Evolutionary conservation across 2,888 invertebrate species (phyloP).

Genomic region (Rhagium mordax): DNA sequence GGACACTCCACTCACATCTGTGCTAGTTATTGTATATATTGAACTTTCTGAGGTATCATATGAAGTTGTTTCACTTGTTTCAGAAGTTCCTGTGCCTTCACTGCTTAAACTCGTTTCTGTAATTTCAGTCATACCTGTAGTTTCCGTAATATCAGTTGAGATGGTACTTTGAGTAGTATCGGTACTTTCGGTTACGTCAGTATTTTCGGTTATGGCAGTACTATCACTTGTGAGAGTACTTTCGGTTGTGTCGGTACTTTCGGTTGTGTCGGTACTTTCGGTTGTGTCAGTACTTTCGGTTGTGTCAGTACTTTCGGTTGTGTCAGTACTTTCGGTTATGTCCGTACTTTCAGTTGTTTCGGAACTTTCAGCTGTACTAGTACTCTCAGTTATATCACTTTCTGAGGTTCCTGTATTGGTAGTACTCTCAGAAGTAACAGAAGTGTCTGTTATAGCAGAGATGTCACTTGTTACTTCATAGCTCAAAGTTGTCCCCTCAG

Average conservation of each 20-base stretch:
- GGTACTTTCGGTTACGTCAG: too few relatives aligned
- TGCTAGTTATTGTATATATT: constrained; percentile 37
- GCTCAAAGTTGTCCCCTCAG: background rate
- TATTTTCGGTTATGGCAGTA: too few relatives aligned
- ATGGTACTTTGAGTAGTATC: too few relatives aligned
- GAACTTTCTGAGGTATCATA: constrained; percentile 13
- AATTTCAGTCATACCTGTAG: constrained; percentile 43
- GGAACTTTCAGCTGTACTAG: constrained; percentile 45
- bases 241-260: constrained; percentile 39
- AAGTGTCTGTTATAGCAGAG: background rate
- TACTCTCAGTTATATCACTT: constrained; percentile 23
- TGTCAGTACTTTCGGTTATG: constrained; percentile 40
- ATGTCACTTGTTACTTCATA: background rate
- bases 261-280: constrained; percentile 50
- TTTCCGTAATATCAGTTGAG: too few relatives aligned
- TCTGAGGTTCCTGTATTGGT: constrained; percentile 31
- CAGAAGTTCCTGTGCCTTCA: constrained; percentile 39
- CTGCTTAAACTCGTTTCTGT: constrained; percentile 22
- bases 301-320: constrained; percentile 33
- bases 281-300: constrained; percentile 46
- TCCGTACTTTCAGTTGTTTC: constrained; percentile 52
- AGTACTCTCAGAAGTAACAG: constrained; percentile 5
- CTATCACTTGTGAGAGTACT: constrained; percentile 35
- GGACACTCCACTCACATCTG: constrained; percentile 36
- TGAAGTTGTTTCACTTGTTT: constrained; percentile 14